A percentile compares a stretch with the other conserved stretches of the same genome.
phyloP scores from a whole-genome alignment of 2,888 invertebrate species.

The Sinhomidia bicolor region DNA sequence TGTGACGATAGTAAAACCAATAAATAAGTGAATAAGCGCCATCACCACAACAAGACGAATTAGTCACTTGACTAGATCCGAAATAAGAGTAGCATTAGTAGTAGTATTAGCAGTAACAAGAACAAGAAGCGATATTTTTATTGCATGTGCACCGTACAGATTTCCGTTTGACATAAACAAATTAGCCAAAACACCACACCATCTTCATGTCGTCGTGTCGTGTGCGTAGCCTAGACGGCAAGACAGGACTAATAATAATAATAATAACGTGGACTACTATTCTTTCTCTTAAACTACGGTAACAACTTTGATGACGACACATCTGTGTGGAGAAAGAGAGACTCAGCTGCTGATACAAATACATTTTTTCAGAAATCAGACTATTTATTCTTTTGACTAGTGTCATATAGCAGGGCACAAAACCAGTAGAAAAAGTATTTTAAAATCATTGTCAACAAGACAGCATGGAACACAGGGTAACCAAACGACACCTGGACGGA shows the following conservation, averaged over 20 bases:
- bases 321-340: slow-evolving; percentile 26
- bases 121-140: slow-evolving; percentile 29
- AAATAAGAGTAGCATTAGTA: slow-evolving; percentile 18
- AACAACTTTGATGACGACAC: slow-evolving; percentile 37
- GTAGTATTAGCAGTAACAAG: not conserved
- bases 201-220: slow-evolving; percentile 31
- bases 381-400: slow-evolving; percentile 23
- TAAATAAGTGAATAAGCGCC: slow-evolving; percentile 12
- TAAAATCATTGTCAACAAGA: slow-evolving; percentile 4
- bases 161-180: slow-evolving; percentile 64
- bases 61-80: slow-evolving; percentile 51
- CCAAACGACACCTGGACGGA: slow-evolving; percentile 41
- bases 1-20: not conserved
- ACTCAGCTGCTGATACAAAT: slow-evolving; percentile 39
- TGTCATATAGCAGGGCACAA: slow-evolving; percentile 29
- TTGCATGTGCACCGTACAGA: slow-evolving; percentile 17
- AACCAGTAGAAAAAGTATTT: not conserved
- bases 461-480: not conserved
- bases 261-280: not conserved
- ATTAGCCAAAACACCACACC: slow-evolving; percentile 62
- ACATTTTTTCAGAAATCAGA: slow-evolving; percentile 22
- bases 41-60: slow-evolving; percentile 50
- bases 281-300: not conserved
- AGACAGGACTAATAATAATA: not conserved
- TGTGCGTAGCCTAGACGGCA: not conserved